Base-by-base conservation (phyloP, 1,140 invertebrate genomes). In the Rhagoletis pomonella region DNA sequence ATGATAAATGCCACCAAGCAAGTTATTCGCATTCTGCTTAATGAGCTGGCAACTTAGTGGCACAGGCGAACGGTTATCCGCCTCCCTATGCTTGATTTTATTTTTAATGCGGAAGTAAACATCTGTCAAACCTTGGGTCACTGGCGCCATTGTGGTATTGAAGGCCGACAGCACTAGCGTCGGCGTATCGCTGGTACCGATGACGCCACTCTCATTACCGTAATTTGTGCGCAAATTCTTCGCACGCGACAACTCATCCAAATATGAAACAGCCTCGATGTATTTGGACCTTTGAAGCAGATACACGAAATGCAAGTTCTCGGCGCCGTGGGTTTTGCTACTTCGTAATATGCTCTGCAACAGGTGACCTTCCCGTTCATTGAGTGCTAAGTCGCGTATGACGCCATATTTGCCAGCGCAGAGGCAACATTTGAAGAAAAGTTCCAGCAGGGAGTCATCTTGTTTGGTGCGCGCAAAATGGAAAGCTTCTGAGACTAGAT, bases 261-360 rank as follows among this genome's bases (percentile, higher is more conserved):
- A 90, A 10, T 91, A 91, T 0, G 89, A 88, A 3, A 91, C 90
- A 0, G 92, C 92, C 50, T 93, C 92, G 29, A 93, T 89, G 19
- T 92, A 93, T 84, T 91, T 91, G n/a, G 88, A 90, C 42, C 90
- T 91, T 44, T 92, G 91, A 3, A 93, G 88, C 42, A 93, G 62
- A 88, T 93, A 85, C 0, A 93, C 90, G 17, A 93, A 87, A 42
- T 93, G 89, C 2, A 93, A 86, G 58, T 89, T 88, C 10, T 92
- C 92, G 44, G 90, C 50, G 0, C 88, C 59, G 0, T 73, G 88
- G 0, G 90, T 86, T 19, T 90, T 88, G 14, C 77, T 87, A 19
- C 88, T 73, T 6, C 88, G 87, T 9, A 93, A 64, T 84, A 92
- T 86, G 0, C 89, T 87, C 60, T 90, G 89, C 4, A 92, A 39